A percentile compares a stretch with the other conserved stretches of the same genome.
These are phyloP conservation scores for Pseudanteris insignis DNA, from an alignment of 2,888 invertebrate species.

Conservation along the genomic window DNA sequence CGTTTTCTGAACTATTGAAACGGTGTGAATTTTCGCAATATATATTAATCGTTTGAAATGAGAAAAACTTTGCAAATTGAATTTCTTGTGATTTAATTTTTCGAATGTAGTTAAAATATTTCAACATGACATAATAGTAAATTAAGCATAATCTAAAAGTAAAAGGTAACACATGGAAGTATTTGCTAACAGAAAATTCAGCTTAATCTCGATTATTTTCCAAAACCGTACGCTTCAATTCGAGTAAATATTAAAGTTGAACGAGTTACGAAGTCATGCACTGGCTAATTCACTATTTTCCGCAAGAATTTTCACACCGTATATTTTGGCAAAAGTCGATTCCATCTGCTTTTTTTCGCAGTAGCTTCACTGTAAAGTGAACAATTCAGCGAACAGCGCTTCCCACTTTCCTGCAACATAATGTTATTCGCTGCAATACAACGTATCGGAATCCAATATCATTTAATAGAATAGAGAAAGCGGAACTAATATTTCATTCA, in stretches of 20 bases:
- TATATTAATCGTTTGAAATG: no score
- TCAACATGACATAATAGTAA: no score
- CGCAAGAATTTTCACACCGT: constrained; percentile 13
- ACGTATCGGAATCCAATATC: constrained; percentile 26
- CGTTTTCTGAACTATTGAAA: no score
- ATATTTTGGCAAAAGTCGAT: constrained; percentile 28
- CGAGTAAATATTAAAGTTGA: background rate
- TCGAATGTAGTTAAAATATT: no score
- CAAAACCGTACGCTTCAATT: no score
- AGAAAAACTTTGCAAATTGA: no score
- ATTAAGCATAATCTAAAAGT: no score
- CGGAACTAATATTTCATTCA: constrained; percentile 14
- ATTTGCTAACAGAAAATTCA: no score
- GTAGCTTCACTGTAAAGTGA: constrained; percentile 21
- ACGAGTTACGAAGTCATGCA: background rate
- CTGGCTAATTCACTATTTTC: constrained; percentile 11
- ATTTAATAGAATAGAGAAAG: constrained; percentile 12
- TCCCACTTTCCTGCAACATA: constrained; percentile 23
- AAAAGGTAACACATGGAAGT: no score
- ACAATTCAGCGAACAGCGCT: constrained; percentile 32
- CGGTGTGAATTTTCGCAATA: no score
- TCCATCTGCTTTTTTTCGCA: constrained; percentile 30
- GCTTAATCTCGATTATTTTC: no score
- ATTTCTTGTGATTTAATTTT: no score
- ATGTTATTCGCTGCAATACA: constrained; percentile 25